Percentiles rank a stretch among this genome's conserved stretches.
Conservation (phyloP, 2,113 vertebrate genomes). For the Brachypodius melanocephalos region DNA sequence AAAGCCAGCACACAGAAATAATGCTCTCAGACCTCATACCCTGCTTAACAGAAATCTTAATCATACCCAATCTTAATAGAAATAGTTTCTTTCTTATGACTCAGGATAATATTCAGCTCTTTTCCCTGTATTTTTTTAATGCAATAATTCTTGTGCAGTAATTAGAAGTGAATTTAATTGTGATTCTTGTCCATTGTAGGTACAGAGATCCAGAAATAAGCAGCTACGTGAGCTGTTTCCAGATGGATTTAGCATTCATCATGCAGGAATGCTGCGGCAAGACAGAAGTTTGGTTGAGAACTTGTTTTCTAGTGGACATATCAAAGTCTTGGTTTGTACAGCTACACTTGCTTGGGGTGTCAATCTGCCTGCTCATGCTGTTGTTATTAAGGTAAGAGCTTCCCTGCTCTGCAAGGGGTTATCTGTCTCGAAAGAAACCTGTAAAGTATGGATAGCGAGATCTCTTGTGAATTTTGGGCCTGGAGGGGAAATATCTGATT, state of each 20-base stretch:
- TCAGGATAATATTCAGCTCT: not conserved
- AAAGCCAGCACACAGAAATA: not conserved
- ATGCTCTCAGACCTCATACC: not conserved
- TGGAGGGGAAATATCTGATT: conserved; percentile 39
- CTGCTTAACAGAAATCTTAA: not conserved
- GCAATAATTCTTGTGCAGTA: not conserved
- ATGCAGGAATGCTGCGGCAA: conserved; percentile 93
- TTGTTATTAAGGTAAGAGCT: conserved; percentile 93
- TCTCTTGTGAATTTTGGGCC: not conserved
- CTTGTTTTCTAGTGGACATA: conserved; percentile 90
- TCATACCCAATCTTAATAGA: not conserved
- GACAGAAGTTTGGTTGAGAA: conserved; percentile 93
- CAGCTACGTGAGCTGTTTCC: conserved; percentile 95
- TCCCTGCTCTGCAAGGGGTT: conserved; percentile 5
- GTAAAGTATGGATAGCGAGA: not conserved
- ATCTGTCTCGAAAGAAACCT: conserved; percentile 36
- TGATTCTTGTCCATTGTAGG: conserved; percentile 69
- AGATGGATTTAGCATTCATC: conserved; percentile 96
- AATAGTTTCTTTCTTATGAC: not conserved
- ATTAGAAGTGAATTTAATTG: not conserved
- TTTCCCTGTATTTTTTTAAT: not conserved
- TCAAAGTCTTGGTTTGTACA: conserved; percentile 94
- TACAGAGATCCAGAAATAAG: conserved; percentile 96
- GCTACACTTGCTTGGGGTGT: conserved; percentile 98
- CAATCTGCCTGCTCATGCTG: conserved; percentile 98